These are phyloP conservation scores for Seriola dumerili DNA, from an alignment of 2,113 vertebrate genomes.

Conservation along the genomic window DNA sequence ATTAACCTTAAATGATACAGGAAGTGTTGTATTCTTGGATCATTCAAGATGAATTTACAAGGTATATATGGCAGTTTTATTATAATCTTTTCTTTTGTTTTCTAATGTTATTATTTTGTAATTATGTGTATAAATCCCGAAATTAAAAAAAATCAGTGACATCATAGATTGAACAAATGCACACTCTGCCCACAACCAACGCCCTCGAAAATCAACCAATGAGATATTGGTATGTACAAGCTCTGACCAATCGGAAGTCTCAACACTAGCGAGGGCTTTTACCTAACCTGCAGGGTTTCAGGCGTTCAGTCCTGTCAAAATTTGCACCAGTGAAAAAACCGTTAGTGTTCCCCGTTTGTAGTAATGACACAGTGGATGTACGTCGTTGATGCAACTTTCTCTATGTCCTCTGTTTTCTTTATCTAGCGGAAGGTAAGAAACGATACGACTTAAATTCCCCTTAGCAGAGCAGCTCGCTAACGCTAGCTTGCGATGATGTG, in stretches of 20 bases:
- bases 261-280: constrained; percentile 9
- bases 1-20: neutral
- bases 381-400: constrained; percentile 48
- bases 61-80: neutral
- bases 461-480: neutral
- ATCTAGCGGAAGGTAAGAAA: constrained; percentile 85
- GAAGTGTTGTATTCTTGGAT: neutral
- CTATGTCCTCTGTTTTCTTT: constrained; percentile 59
- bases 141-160: constrained; percentile 29
- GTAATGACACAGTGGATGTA: constrained; percentile 71
- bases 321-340: neutral
- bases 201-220: constrained; percentile 68
- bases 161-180: constrained; percentile 36
- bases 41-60: neutral
- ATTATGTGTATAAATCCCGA: neutral
- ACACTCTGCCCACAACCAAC: neutral
- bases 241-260: constrained; percentile 76
- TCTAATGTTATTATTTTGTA: neutral
- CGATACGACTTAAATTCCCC: neutral
- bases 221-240: neutral
- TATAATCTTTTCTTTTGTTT: neutral
- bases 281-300: constrained; percentile 42
- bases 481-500: constrained; percentile 61
- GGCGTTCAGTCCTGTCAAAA: constrained; percentile 39
- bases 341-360: neutral